Evolutionary conservation across 2,113 vertebrate species (phyloP).

Genomic region (Phylloscopus trochiloides): DNA sequence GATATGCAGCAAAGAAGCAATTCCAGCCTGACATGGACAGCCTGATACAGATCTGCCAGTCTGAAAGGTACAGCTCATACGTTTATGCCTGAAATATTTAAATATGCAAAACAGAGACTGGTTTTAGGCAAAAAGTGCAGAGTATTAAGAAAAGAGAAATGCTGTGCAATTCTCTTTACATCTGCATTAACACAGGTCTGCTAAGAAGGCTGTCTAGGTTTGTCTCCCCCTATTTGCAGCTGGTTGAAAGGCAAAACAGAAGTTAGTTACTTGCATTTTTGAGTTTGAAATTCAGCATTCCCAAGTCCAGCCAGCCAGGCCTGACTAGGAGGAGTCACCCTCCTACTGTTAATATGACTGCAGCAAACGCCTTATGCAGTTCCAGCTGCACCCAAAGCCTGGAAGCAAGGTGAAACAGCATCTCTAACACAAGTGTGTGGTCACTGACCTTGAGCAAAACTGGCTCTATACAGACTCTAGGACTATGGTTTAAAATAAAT

Average conservation of each 20-base stretch:
- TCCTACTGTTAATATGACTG: background rate
- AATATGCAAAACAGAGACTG: background rate
- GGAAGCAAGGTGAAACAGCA: background rate
- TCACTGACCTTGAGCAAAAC: background rate
- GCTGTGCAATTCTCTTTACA: background rate
- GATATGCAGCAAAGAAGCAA: background rate
- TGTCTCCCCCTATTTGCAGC: background rate
- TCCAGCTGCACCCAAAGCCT: background rate
- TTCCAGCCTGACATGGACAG: background rate
- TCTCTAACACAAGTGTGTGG: background rate
- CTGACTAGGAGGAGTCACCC: background rate
- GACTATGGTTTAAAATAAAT: background rate
- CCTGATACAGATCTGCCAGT: background rate
- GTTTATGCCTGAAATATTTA: background rate
- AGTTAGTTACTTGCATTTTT: background rate
- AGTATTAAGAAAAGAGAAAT: background rate
- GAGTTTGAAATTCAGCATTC: background rate
- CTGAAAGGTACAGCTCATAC: background rate
- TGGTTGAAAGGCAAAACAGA: background rate
- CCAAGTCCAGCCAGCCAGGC: background rate
- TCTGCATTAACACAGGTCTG: background rate
- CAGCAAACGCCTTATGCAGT: rapidly evolving
- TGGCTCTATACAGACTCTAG: background rate
- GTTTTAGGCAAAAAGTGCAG: background rate
- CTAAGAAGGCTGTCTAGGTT: background rate